These are phyloP conservation scores for Karalla daura DNA, from an alignment of 2,797 vertebrate species.

Conservation along the genomic window DNA sequence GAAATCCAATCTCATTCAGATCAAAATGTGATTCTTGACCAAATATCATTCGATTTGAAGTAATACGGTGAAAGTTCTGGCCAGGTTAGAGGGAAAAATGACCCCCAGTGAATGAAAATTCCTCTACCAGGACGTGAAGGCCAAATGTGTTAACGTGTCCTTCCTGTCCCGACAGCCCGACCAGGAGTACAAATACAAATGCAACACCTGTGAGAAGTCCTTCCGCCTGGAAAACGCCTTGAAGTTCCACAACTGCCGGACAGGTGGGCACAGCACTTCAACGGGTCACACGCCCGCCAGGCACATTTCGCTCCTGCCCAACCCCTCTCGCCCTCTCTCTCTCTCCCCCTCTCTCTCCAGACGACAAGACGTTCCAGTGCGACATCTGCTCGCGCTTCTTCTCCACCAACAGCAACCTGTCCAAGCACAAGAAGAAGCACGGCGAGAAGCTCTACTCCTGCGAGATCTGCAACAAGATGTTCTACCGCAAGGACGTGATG, in stretches of 20 bases:
- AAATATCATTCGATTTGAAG: no score
- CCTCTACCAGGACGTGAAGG: no score
- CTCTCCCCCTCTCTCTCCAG: slow-evolving; percentile 76
- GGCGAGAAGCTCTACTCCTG: slow-evolving; percentile 98
- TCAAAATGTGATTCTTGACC: no score
- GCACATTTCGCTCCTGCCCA: no score
- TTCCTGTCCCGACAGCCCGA: slow-evolving; percentile 84
- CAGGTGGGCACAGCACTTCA: slow-evolving; percentile 81
- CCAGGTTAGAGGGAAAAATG: no score
- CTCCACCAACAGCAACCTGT: slow-evolving; percentile 99
- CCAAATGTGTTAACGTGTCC: no score
- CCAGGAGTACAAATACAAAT: slow-evolving; percentile 92
- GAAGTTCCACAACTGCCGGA: slow-evolving; percentile 98
- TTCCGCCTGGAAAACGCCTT: slow-evolving; percentile 96
- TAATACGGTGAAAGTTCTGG: no score
- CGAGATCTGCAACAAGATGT: slow-evolving; percentile 97
- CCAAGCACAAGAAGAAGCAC: slow-evolving; percentile 99
- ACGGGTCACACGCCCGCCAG: no score
- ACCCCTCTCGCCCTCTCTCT: no score
- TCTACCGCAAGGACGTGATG: slow-evolving; percentile 98
- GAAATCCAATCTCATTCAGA: no score
- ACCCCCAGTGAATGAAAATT: no score
- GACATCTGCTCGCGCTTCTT: slow-evolving; percentile 99
- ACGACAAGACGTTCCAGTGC: slow-evolving; percentile 99
- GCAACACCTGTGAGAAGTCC: slow-evolving; percentile 93